These are phyloP conservation scores for Drosophila ustulata DNA, from an alignment of 2,888 invertebrate genomes.

Conservation along the genomic window DNA sequence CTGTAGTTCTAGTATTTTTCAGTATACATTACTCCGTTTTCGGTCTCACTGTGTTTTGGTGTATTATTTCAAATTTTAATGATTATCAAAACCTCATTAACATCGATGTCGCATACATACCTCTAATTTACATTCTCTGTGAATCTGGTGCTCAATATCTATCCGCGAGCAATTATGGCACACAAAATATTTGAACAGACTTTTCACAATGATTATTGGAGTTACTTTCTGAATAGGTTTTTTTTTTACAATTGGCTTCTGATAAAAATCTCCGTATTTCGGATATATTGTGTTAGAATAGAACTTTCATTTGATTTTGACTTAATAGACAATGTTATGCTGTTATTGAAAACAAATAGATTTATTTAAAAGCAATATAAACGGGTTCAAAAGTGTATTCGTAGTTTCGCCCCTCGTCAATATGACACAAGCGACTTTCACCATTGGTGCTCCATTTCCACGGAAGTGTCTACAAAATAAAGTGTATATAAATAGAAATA, in stretches of 20 bases:
- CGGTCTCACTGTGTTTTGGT: background rate
- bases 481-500: background rate
- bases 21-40: background rate
- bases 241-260: background rate
- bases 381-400: constrained; percentile 46
- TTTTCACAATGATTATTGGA: background rate
- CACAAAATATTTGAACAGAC: constrained; percentile 12
- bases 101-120: background rate
- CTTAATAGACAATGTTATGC: constrained; percentile 23
- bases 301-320: constrained; percentile 36
- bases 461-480: constrained; percentile 7
- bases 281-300: constrained; percentile 5
- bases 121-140: background rate
- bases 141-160: background rate
- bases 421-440: constrained; percentile 25
- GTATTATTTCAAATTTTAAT: background rate
- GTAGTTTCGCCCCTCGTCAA: constrained; percentile 31
- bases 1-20: background rate
- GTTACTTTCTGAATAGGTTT: constrained; percentile 30
- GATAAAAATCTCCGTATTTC: constrained; percentile 2
- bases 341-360: background rate
- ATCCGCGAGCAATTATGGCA: constrained; percentile 4
- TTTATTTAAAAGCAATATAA: constrained; percentile 35
- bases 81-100: too few relatives aligned
- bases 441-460: constrained; percentile 36